Evolutionary conservation across 2,797 vertebrate genomes (phyloP).

Genomic region (Anas georgica): DNA sequence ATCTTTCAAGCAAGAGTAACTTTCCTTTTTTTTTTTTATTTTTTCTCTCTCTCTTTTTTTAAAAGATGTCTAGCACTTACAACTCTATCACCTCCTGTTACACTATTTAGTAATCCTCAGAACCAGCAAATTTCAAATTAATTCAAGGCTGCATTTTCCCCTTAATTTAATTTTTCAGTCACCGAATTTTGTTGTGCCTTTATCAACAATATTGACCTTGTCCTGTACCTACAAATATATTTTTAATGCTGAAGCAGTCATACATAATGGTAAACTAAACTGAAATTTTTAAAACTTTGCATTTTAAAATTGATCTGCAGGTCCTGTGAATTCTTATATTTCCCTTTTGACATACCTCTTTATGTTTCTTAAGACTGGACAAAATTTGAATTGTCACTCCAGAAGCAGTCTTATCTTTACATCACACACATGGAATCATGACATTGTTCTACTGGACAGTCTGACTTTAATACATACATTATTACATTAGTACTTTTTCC

Average conservation of each 20-base stretch:
- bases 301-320: neutral
- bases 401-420: neutral
- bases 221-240: neutral
- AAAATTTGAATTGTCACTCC: neutral
- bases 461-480: neutral
- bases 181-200: neutral
- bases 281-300: neutral
- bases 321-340: neutral
- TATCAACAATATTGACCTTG: neutral
- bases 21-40: neutral
- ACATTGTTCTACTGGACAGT: neutral
- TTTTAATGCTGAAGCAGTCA: neutral
- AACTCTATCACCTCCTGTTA: neutral
- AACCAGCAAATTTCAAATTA: conserved; percentile 6
- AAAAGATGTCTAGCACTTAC: neutral
- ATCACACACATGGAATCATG: neutral
- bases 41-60: neutral
- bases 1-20: neutral
- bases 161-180: conserved; percentile 40
- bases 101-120: neutral
- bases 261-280: neutral
- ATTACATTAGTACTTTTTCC: neutral
- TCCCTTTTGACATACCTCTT: neutral
- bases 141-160: neutral
- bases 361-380: neutral